phyloP scores from a whole-genome alignment of 2,113 vertebrate genomes.

The Gobiocypris rarus region DNA sequence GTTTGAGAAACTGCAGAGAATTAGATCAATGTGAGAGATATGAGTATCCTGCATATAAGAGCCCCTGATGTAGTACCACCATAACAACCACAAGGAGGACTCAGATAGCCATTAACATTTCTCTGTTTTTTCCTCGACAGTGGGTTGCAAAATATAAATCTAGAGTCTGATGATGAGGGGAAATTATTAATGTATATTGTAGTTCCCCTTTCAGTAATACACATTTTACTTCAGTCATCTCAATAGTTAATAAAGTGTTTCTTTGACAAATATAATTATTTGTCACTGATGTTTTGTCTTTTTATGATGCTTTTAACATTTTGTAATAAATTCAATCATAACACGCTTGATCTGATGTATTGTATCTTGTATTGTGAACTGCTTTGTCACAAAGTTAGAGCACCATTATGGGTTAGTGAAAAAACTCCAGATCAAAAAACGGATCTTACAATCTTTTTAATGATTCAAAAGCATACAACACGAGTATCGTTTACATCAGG shows the following conservation, averaged over 20 bases:
- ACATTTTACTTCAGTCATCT: not conserved
- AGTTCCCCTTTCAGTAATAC: not conserved
- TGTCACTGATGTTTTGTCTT: not conserved
- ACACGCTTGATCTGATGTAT: not conserved
- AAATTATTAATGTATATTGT: not conserved
- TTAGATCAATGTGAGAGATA: not conserved
- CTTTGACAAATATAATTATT: not conserved
- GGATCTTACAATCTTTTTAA: not conserved
- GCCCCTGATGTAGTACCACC: not conserved
- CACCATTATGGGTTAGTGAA: not conserved
- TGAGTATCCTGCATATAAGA: not conserved
- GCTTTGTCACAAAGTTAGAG: not conserved
- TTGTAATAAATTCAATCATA: not conserved
- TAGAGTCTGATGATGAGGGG: not conserved
- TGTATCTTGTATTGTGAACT: not conserved
- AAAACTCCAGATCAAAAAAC: not conserved
- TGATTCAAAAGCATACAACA: too few species aligned
- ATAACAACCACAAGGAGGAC: constrained; percentile 45
- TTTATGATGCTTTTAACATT: not conserved
- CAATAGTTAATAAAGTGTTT: not conserved
- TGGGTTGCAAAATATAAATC: constrained; percentile 35
- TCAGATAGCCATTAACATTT: constrained; percentile 4
- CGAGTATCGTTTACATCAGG: too few species aligned
- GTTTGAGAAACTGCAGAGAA: not conserved
- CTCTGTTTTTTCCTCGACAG: not conserved